Base-by-base conservation (phyloP, 2,797 vertebrate genomes). In the Pelodytes ibericus region DNA sequence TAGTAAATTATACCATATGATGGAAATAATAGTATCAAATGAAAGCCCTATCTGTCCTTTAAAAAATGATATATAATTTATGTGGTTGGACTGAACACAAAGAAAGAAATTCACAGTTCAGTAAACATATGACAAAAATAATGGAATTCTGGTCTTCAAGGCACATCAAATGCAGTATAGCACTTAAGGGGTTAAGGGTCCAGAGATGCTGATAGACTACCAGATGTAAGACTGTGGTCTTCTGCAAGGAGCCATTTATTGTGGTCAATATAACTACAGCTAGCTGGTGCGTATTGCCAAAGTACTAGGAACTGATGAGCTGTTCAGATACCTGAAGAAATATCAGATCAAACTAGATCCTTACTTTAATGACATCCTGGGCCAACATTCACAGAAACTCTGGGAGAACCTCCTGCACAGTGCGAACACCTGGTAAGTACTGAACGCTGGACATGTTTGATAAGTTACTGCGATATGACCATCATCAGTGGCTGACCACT, bases 161-260 rank as follows among this genome's bases (percentile, higher is more conserved):
- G n/a, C n/a, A n/a, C n/a, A n/a, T n/a, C n/a, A n/a, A n/a, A n/a
- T n/a, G n/a, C n/a, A n/a, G n/a, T n/a, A n/a, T n/a, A n/a, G n/a
- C n/a, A n/a, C n/a, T n/a, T n/a, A n/a, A n/a, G n/a, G n/a, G n/a
- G n/a, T 98, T 91, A 99, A 99, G 91, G 96, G 97, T 81, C 97
- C 97, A 0, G 97, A 99, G 91, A 93, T 99, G 81, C 94, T 99
- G 82, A 96, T 99, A 89, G 97, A 99, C 90, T 99, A 99, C 89
- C 96, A 99, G 96, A 97, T 97, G 96, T 98, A 98, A 80, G 96
- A 97, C 84, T 87, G 97, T 98, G 96, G 96, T 98, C 85, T 98
- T 98, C 88, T 94, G 96, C 86, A 98, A 97, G 87, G 96, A 98
- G 82, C 96, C 96, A 22, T 97, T 98, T 91, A 97, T 98, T 87